phyloP scores from a whole-genome alignment of 2,888 invertebrate species.

The Catonia carolina region DNA sequence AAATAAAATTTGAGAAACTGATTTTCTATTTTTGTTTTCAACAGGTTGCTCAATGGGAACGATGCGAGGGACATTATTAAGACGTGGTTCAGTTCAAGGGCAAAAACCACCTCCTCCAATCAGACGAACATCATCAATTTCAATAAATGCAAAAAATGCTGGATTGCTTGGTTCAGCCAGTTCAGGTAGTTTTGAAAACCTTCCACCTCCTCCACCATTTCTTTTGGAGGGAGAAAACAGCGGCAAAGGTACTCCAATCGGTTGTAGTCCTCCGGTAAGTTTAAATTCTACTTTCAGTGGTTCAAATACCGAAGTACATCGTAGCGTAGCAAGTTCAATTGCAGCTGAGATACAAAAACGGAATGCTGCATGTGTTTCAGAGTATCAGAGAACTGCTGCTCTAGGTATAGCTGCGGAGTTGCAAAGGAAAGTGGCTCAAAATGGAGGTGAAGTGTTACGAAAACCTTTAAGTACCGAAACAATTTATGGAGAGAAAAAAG shows the following conservation, averaged over 20 bases:
- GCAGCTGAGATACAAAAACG: conserved; percentile 30
- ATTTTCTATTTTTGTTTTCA: conserved; percentile 20
- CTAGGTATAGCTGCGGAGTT: conserved; percentile 26
- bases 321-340: conserved; percentile 27
- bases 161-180: conserved; percentile 6
- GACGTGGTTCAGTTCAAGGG: conserved; percentile 51
- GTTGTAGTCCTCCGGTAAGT: conserved; percentile 37
- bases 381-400: conserved; percentile 28
- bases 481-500: conserved; percentile 20
- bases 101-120: conserved; percentile 70
- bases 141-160: conserved; percentile 33
- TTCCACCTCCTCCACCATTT: conserved; percentile 74
- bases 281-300: not conserved
- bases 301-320: conserved; percentile 22
- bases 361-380: conserved; percentile 22
- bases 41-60: conserved; percentile 33
- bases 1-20: too few relatives aligned
- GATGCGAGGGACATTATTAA: conserved; percentile 42
- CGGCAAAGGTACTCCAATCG: not conserved
- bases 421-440: conserved; percentile 26
- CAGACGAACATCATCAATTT: conserved; percentile 65
- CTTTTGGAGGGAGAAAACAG: conserved; percentile 49
- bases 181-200: conserved; percentile 47
- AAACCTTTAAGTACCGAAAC: conserved; percentile 6
- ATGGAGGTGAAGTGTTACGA: conserved; percentile 10